These are phyloP conservation scores for Cuculus canorus DNA, from an alignment of 2,797 vertebrate species.

Conservation along the genomic window DNA sequence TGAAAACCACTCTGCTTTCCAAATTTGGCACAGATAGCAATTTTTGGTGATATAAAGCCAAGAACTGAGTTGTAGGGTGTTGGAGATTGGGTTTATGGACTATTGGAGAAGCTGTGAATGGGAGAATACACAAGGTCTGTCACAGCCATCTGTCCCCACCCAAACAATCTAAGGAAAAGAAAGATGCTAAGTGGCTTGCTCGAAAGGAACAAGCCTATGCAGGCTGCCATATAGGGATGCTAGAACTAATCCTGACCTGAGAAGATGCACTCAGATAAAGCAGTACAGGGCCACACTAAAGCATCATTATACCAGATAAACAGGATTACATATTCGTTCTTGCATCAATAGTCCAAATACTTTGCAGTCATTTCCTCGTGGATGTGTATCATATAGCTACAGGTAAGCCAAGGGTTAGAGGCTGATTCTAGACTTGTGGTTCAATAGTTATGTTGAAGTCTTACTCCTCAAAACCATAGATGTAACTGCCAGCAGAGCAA, in stretches of 20 bases:
- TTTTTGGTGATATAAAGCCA: constrained; percentile 60
- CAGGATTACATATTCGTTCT: background rate
- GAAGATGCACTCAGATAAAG: background rate
- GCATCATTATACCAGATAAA: background rate
- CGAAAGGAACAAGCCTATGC: constrained; percentile 2
- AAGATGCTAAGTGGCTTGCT: constrained; percentile 23
- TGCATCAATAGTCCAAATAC: background rate
- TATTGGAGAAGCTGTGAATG: constrained; percentile 64
- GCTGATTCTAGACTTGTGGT: background rate
- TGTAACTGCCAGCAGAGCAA: background rate
- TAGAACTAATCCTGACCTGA: background rate
- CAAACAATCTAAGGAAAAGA: constrained; percentile 46
- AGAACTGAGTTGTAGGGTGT: constrained; percentile 37
- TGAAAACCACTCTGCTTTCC: background rate
- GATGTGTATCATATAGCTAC: background rate
- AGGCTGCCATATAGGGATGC: background rate
- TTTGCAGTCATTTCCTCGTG: background rate
- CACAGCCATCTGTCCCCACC: constrained; percentile 59
- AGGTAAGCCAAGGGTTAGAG: background rate
- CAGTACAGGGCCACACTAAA: background rate
- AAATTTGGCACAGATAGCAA: constrained; percentile 38
- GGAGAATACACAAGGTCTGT: constrained; percentile 59
- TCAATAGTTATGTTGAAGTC: background rate
- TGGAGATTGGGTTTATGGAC: constrained; percentile 54
- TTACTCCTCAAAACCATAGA: background rate